Base-by-base conservation (phyloP, 2,888 invertebrate species). In the Parasteatoda lunata region DNA sequence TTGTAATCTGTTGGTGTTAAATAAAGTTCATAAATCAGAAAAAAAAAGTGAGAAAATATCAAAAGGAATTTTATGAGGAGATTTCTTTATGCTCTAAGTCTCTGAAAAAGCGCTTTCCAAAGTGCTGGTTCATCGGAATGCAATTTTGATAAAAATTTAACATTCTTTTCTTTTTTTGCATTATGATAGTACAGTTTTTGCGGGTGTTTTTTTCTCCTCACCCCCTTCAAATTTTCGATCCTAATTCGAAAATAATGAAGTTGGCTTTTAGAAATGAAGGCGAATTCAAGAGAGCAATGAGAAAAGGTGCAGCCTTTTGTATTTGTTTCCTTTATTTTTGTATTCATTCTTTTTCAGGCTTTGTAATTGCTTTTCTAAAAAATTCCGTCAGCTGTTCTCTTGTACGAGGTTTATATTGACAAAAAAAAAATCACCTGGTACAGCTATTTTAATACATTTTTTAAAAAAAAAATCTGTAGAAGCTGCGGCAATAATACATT, bases 161-260 rank as follows among this genome's bases (percentile, higher is more conserved):
- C 5, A 3, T 54, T 54, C 54, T 4, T 2, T 54, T 54, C 54
- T 13, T 54, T 54, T 54, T 11, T 4, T 54, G 54, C 54, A 54
- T 54, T 54, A 54, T 54, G 54, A 13, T 54, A 54, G 13, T 54
- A 4, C 13, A 54, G 13, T 54, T 54, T 54, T 54, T 54, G 54
- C 13, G 5, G 3, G 30, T n/a, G 5, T 7, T 11, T 8, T 7
- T 70, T 9, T 71, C 51, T 71, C 48, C 49, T 8, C 54, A 8
- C 69, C 13, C 51, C 65, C 65, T 45, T 69, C 73, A 7, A 54
- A 51, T 75, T 78, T 79, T 73, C 30, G 64, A 5, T 47, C 84
- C 79, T 84, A 84, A 84, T 79, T 84, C 75, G 84, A 84, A 84
- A 84, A 70, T 79, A 84, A 84, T 84, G 78, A 84, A 84, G 78